Percentiles rank a stretch among this genome's conserved stretches.
Conservation (phyloP, 2,113 vertebrate species). For the Oreotrochilus melanogaster region DNA sequence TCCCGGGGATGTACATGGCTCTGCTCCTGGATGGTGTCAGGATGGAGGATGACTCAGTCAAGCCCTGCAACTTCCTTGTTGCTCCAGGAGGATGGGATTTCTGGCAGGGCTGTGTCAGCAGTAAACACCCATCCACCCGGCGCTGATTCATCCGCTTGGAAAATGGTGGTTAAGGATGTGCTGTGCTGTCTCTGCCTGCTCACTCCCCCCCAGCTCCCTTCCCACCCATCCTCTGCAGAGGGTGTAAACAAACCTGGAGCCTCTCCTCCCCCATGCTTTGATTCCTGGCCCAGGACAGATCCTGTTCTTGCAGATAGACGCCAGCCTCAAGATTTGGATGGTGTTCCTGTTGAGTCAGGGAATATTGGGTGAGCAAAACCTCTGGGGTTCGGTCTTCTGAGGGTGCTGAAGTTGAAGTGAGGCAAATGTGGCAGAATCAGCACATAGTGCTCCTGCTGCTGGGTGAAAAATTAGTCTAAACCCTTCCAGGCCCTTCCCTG, state of each 20-base stretch:
- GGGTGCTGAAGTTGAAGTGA: background rate
- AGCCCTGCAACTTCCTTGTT: background rate
- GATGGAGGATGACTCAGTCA: slow-evolving; percentile 52
- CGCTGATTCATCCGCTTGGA: background rate
- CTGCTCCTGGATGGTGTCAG: background rate
- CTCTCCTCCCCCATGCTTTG: background rate
- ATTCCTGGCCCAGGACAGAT: background rate
- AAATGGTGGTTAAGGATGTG: background rate
- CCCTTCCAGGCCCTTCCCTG: background rate
- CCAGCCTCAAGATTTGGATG: background rate
- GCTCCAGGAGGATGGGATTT: slow-evolving; percentile 23
- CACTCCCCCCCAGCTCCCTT: background rate
- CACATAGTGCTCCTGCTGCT: background rate
- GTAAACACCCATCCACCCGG: background rate
- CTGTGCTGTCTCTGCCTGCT: background rate
- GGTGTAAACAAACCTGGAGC: background rate
- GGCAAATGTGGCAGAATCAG: slow-evolving; percentile 1
- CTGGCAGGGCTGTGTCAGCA: slow-evolving; percentile 38
- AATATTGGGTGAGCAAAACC: background rate
- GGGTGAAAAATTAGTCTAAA: background rate
- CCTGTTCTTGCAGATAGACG: fast-evolving
- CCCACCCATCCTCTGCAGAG: background rate
- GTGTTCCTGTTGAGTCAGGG: background rate
- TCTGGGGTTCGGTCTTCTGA: background rate
- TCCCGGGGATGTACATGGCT: background rate